phyloP scores from a whole-genome alignment of 2,797 vertebrate species.

The Nyctibius grandis region DNA sequence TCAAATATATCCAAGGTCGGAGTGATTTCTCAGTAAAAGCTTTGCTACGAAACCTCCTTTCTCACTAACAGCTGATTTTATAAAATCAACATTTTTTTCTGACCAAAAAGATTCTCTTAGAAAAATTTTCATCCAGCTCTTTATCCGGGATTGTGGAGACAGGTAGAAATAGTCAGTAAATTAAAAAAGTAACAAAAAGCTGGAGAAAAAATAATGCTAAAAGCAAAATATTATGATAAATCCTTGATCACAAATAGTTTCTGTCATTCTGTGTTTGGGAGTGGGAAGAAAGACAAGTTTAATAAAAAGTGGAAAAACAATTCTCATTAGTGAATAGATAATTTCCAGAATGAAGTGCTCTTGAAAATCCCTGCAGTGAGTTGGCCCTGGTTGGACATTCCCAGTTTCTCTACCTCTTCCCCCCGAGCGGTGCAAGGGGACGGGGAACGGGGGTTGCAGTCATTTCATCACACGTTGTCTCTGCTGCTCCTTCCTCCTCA shows the following conservation, averaged over 20 bases:
- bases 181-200: neutral
- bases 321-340: neutral
- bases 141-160: neutral
- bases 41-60: neutral
- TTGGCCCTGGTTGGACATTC: neutral
- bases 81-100: neutral
- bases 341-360: neutral
- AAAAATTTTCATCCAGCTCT: neutral
- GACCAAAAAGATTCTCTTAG: neutral
- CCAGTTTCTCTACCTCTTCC: neutral
- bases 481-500: too few relatives aligned
- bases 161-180: neutral
- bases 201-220: neutral
- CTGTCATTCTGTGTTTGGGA: neutral
- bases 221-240: neutral
- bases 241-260: neutral
- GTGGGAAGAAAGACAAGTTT: neutral
- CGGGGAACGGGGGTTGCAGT: too few relatives aligned
- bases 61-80: neutral
- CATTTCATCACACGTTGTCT: too few relatives aligned
- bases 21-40: neutral
- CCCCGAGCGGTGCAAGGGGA: too few relatives aligned
- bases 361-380: neutral
- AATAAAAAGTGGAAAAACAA: neutral
- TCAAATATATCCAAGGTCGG: neutral